phyloP scores from a whole-genome alignment of 1,140 invertebrate genomes.

The Lethrus apterus region DNA sequence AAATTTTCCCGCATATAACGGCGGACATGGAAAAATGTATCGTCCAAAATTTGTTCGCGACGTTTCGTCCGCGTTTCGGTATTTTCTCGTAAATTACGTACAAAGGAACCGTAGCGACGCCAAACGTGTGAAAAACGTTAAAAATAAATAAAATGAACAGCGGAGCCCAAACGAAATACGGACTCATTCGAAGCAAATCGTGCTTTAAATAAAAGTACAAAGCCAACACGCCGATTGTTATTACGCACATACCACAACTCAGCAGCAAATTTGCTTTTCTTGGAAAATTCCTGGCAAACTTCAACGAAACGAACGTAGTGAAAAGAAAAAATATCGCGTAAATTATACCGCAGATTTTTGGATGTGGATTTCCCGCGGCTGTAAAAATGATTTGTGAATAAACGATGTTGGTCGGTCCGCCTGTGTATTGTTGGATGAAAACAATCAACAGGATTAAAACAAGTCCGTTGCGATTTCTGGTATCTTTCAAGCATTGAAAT shows the following conservation, averaged over 20 bases:
- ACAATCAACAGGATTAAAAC: conserved; percentile 18
- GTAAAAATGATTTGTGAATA: conserved; percentile 23
- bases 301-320: conserved; percentile 13
- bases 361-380: conserved; percentile 15
- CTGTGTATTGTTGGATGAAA: conserved; percentile 21
- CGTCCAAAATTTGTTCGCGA: conserved; percentile 16
- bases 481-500: conserved; percentile 16
- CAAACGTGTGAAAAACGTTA: conserved; percentile 22
- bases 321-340: conserved; percentile 18
- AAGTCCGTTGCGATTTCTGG: conserved; percentile 8
- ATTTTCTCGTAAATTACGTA: conserved; percentile 16
- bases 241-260: not conserved
- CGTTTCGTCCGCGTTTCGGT: conserved; percentile 9
- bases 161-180: conserved; percentile 17
- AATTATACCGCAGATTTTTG: conserved; percentile 18
- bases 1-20: conserved; percentile 21
- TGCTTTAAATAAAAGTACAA: conserved; percentile 19
- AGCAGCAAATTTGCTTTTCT: conserved; percentile 18
- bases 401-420: conserved; percentile 19
- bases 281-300: conserved; percentile 10
- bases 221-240: conserved; percentile 10
- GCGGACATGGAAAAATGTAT: conserved; percentile 24
- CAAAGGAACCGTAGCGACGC: conserved; percentile 15
- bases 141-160: conserved; percentile 17
- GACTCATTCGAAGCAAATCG: conserved; percentile 8